Evolutionary conservation across 2,888 invertebrate genomes (phyloP).

Genomic region (Cenopis cana): DNA sequence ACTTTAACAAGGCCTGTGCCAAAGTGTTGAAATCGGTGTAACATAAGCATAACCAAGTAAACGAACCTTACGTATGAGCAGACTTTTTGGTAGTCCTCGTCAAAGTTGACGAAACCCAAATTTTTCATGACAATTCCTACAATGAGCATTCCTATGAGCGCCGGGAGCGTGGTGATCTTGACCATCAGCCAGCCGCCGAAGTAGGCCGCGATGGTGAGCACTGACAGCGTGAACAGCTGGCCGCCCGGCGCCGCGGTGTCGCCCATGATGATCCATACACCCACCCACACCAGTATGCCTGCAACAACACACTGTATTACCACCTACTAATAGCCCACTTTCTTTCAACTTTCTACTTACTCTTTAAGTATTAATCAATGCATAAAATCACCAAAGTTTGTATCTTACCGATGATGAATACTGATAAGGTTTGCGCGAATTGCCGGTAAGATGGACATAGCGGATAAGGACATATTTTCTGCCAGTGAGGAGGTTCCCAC

Average conservation of each 20-base stretch:
- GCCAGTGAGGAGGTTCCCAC: constrained; percentile 94
- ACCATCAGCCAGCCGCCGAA: constrained; percentile 93
- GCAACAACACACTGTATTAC: constrained; percentile 29
- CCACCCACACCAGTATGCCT: constrained; percentile 90
- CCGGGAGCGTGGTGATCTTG: constrained; percentile 90
- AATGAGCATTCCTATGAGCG: constrained; percentile 94
- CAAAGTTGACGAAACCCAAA: constrained; percentile 89
- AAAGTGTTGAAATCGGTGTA: too few relatives aligned
- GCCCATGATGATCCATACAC: constrained; percentile 91
- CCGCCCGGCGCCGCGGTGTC: constrained; percentile 93
- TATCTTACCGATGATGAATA: constrained; percentile 88
- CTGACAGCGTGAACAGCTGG: constrained; percentile 91
- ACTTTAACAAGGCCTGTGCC: too few relatives aligned
- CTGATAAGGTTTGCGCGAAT: constrained; percentile 90
- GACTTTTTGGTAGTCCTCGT: constrained; percentile 87
- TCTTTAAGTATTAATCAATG: constrained; percentile 10
- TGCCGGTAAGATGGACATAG: constrained; percentile 94
- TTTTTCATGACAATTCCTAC: constrained; percentile 91
- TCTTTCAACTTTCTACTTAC: constrained; percentile 15
- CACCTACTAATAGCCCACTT: constrained; percentile 28
- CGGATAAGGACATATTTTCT: constrained; percentile 92
- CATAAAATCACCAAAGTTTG: constrained; percentile 3
- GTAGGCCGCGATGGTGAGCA: constrained; percentile 90
- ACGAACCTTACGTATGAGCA: constrained; percentile 89
- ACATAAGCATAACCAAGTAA: not conserved